Percentiles rank a stretch among this genome's conserved stretches.
Evolutionary conservation across 2,888 invertebrate genomes (phyloP).

Genomic region (Thyatira batis): DNA sequence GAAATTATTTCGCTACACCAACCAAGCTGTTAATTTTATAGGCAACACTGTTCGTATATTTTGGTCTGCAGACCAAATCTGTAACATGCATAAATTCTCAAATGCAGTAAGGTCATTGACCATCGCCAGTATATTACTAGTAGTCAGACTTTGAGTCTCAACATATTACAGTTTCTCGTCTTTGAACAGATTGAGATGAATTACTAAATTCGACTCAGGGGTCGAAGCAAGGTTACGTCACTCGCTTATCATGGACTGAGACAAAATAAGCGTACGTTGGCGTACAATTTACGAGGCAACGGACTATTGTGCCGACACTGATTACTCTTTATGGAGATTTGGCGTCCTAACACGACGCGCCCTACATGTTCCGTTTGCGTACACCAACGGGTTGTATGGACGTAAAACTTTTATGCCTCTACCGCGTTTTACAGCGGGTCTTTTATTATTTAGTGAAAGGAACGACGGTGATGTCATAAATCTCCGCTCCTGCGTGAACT

Average conservation of each 20-base stretch:
- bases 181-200: neutral
- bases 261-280: slow-evolving; percentile 55
- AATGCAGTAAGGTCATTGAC: neutral
- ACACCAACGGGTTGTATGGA: slow-evolving; percentile 78
- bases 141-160: neutral
- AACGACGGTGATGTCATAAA: slow-evolving; percentile 81
- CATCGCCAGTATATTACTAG: neutral
- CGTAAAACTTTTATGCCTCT: slow-evolving; percentile 80
- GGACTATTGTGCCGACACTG: slow-evolving; percentile 72
- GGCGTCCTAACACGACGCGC: slow-evolving; percentile 64
- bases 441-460: slow-evolving; percentile 83
- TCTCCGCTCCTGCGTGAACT: slow-evolving; percentile 82
- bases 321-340: slow-evolving; percentile 78
- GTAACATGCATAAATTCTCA: neutral
- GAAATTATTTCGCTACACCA: too few species aligned
- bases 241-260: slow-evolving; percentile 23
- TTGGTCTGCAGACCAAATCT: neutral
- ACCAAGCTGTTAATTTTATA: too few species aligned
- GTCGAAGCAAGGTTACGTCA: slow-evolving; percentile 3
- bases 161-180: neutral
- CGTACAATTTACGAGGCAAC: slow-evolving; percentile 64
- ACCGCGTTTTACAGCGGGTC: slow-evolving; percentile 80
- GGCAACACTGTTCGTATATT: neutral
- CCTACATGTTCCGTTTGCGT: slow-evolving; percentile 64
- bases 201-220: neutral